Base-by-base conservation (phyloP, 2,113 vertebrate species). In the Actenoides hombroni region DNA sequence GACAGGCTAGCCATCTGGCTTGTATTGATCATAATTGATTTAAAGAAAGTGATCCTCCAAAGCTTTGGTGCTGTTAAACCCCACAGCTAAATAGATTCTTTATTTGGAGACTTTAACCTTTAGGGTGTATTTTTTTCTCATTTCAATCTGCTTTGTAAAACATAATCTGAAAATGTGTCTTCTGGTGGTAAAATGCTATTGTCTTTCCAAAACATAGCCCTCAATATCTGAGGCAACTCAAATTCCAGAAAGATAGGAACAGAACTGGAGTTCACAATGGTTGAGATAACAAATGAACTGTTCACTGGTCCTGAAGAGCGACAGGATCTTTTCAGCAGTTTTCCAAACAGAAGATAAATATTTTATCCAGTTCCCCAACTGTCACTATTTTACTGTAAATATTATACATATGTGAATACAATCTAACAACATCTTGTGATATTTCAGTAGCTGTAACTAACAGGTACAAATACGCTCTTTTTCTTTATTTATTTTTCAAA, bases 1-100 rank as follows among this genome's bases (percentile, higher is more conserved):
- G 98, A 97, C 98, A 98, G 95, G 83, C 86, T 37, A 21, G 88
- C 97, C 98, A 98, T 96, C 98, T 98, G 98, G 91, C 94, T 94
- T 53, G 20, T 94, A 97, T 98, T 77, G 93, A 98, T 98, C 97
- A 92, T 40, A 74, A 97, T 77, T 95, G 97, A 94, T 89, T 97
- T 94, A 94, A 95, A 92, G 96, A 96, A 97, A 96, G 85, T 63
- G 95, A 95, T 94, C 96, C 86, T 94, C 79, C 51, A 25, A 46
- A 96, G 76, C 51, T 71, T 51, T 86, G 91, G 51, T 87, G 78
- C 86, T 37, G 49, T 76, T 93, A 82, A 95, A 81, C 92, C 93
- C 95, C 39, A 7, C 37, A 71, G 91, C 79, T 95, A 93, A 82
- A 92, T 16, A 68, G 88, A 49, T 8, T 2, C 83, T 94, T 88